Evolutionary conservation across 1,140 invertebrate genomes (phyloP).

Genomic region (Macrostomum lignano): DNA sequence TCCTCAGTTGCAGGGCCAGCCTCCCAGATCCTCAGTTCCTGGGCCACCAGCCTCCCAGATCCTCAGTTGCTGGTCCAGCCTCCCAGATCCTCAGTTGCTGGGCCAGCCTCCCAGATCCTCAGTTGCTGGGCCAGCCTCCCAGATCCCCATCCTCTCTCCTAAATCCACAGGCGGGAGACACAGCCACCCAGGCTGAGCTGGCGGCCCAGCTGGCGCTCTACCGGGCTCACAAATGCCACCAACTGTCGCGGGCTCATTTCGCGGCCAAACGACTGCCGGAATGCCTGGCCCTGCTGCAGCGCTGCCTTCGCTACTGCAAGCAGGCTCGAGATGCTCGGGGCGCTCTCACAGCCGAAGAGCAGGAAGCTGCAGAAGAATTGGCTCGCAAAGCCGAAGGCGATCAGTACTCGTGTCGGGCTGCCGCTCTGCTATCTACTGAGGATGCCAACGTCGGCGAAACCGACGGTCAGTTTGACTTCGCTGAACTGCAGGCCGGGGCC

Average conservation of each 20-base stretch:
- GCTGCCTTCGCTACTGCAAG: neutral
- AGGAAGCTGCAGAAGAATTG: slow-evolving; percentile 1
- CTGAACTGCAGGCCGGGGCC: too few relatives aligned
- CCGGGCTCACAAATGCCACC: slow-evolving; percentile 1
- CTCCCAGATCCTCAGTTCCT: too few relatives aligned
- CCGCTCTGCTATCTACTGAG: neutral
- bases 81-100: too few relatives aligned
- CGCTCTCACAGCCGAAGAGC: neutral
- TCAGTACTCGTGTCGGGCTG: neutral
- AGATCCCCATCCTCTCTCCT: neutral
- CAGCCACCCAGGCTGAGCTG: neutral
- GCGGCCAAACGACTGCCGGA: neutral
- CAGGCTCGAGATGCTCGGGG: neutral
- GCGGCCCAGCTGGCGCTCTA: neutral
- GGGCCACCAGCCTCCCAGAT: too few relatives aligned
- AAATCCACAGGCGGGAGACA: neutral
- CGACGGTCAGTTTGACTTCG: too few relatives aligned
- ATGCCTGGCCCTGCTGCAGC: slow-evolving; percentile 1
- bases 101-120: too few relatives aligned
- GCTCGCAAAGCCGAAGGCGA: neutral
- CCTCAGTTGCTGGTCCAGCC: too few relatives aligned
- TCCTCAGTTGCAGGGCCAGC: too few relatives aligned
- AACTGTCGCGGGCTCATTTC: slow-evolving; percentile 4
- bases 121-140: too few relatives aligned
- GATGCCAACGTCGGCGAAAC: neutral